Base-by-base conservation (phyloP, 2,113 vertebrate species). In the Aegithalos caudatus region DNA sequence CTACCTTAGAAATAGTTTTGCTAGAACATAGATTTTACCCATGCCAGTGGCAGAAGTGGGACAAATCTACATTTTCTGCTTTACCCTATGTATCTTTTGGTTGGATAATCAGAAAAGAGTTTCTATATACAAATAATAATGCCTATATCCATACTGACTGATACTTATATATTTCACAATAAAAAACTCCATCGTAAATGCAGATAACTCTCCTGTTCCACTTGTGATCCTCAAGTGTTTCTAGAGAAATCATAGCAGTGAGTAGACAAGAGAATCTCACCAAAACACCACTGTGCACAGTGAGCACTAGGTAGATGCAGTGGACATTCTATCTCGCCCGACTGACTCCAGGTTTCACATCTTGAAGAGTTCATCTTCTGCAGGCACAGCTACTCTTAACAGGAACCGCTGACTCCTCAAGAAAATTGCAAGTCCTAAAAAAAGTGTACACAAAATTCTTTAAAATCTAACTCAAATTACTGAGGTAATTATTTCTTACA, bases 401-500 rank as follows among this genome's bases (percentile, higher is more conserved):
- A 83, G 33, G 27, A 90, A 77, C 12, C 70, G 71, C 58, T 94
- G 79, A 90, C 58, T 86, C 35, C 76, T 78, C 38, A 64, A 83
- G 44, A 83, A 94, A 85, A 79, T 7, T 77, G 38, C 74, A 81
- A 66, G 77, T 62, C n/a, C 53, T 62, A 25, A 24, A 57, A 66
- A 48, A 29, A 38, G 21, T 14, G 25, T 13, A 38, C 29, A 69
- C 6, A 50, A 53, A 90, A 73, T 67, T 73, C 13, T 92, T 82
- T 70, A 69, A 93, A 94, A 83, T 57, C 44, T 56, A 80, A 88
- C 86, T 92, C 62, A 69, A 60, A 88, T 92, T 92, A 83, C 91
- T 80, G 37, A 69, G 31, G 37, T 11, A 44, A 37, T 88, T 64
- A 53, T 69, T 88, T 90, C 88, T 70, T 83, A 73, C 33, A 24